A percentile compares a stretch with the other conserved stretches of the same genome.
Conservation (phyloP, 2,888 invertebrate species). For the Theretra japonica region DNA sequence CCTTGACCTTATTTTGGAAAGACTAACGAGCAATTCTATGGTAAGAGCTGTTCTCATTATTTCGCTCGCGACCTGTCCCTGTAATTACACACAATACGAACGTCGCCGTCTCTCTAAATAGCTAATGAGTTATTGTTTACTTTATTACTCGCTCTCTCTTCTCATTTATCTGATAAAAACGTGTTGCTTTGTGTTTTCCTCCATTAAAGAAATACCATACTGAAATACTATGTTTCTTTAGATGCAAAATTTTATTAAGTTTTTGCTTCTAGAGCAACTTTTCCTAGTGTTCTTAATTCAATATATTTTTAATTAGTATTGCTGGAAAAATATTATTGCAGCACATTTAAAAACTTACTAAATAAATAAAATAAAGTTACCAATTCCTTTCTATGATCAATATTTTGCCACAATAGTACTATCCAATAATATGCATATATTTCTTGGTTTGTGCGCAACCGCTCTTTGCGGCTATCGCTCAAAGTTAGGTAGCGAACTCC, state of each 20-base stretch:
- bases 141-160: background rate
- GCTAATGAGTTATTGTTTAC: constrained; percentile 33
- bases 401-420: constrained; percentile 17
- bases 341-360: no score
- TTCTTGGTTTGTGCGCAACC: constrained; percentile 47
- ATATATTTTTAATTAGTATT: no score
- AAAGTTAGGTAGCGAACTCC: constrained; percentile 56
- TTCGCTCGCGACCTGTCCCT: constrained; percentile 59
- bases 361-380: background rate
- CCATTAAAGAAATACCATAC: background rate
- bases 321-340: background rate
- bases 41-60: constrained; percentile 57
- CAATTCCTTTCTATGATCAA: background rate
- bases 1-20: constrained; percentile 60
- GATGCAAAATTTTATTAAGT: no score
- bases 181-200: background rate
- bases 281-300: no score
- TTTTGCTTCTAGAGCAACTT: no score
- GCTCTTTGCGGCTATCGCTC: constrained; percentile 32
- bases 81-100: constrained; percentile 62
- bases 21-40: constrained; percentile 69
- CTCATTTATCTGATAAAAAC: background rate
- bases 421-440: constrained; percentile 49
- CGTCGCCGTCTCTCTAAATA: constrained; percentile 61
- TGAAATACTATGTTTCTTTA: background rate